Conservation (phyloP, 2,113 vertebrate genomes). For the Gnathonemus echidnorhynchus region DNA sequence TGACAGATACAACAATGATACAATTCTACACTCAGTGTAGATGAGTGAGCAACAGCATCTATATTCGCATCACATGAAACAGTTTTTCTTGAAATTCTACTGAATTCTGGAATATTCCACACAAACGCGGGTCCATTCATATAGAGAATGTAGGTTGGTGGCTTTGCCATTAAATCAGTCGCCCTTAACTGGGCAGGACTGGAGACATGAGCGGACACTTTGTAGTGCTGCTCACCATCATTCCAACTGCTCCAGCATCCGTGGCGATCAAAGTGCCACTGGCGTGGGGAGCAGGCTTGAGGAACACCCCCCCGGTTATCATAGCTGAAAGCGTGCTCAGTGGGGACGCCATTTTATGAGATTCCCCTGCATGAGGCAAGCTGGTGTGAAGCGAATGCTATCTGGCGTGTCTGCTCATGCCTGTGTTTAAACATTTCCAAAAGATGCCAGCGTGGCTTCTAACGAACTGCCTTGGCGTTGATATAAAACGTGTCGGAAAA, state of each 20-base stretch:
- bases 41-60: not conserved
- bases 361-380: slow-evolving; percentile 11
- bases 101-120: not conserved
- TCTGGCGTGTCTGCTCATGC: not conserved
- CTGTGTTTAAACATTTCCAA: slow-evolving; percentile 5
- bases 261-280: not conserved
- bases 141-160: not conserved
- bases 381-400: not conserved
- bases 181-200: not conserved
- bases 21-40: not conserved
- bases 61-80: not conserved
- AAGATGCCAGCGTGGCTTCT: not conserved
- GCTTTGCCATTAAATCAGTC: not conserved
- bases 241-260: not conserved
- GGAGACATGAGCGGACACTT: not conserved
- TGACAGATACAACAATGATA: not conserved
- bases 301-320: not conserved
- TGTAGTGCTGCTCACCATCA: not conserved
- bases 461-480: not conserved
- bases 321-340: not conserved
- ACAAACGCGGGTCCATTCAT: not conserved
- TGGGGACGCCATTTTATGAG: not conserved
- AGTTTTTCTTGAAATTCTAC: not conserved
- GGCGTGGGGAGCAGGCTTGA: not conserved
- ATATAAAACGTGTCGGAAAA: not conserved